These are phyloP conservation scores for Astyanax mexicanus DNA, from an alignment of 2,797 vertebrate genomes.

Conservation along the genomic window DNA sequence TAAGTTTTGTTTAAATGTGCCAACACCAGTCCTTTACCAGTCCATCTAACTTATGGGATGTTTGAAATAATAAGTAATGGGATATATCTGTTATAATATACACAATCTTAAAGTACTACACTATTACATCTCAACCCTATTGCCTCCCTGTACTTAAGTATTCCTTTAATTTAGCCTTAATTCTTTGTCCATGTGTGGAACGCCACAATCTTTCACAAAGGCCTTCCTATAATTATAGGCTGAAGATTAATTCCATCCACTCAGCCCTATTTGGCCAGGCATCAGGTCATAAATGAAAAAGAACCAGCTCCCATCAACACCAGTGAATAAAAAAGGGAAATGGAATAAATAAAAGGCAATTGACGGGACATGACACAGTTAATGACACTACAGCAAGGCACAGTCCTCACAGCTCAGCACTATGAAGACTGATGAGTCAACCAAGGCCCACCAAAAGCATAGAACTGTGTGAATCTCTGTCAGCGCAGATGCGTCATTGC, in stretches of 20 bases:
- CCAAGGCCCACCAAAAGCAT: not conserved
- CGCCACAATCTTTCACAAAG: not conserved
- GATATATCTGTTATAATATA: too few relatives aligned
- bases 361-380: not conserved
- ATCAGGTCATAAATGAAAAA: not conserved
- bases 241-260: not conserved
- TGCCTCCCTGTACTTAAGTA: too few relatives aligned
- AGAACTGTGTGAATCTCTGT: not conserved
- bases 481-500: not conserved
- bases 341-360: too few relatives aligned
- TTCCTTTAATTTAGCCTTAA: too few relatives aligned
- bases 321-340: not conserved
- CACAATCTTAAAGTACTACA: too few relatives aligned
- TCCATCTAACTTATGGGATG: too few relatives aligned
- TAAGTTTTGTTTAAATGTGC: too few relatives aligned
- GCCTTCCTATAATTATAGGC: not conserved
- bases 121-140: too few relatives aligned
- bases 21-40: too few relatives aligned
- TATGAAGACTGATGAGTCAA: not conserved
- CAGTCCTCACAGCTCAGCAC: not conserved
- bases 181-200: too few relatives aligned
- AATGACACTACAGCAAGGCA: not conserved
- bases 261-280: not conserved
- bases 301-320: not conserved
- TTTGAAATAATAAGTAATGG: too few relatives aligned